Conservation (phyloP, 2,888 invertebrate genomes). For the Leucania comma region DNA sequence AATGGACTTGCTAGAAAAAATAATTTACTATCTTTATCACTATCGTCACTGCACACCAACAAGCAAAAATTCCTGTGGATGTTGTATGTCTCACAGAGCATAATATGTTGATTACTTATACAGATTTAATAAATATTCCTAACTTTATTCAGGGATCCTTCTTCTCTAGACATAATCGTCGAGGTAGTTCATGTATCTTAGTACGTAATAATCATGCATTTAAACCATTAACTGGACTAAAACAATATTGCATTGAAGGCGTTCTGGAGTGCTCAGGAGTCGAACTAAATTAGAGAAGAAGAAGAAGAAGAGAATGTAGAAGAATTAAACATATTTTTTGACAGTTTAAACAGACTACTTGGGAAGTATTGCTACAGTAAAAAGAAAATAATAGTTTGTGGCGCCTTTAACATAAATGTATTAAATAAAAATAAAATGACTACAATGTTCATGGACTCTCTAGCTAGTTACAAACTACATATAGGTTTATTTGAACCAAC, state of each 20-base stretch:
- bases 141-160: conserved; percentile 4
- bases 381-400: conserved; percentile 4
- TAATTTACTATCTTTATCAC: background rate
- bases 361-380: conserved; percentile 1
- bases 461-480: too few relatives aligned
- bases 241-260: conserved; percentile 5
- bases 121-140: conserved; percentile 7
- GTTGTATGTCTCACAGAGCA: conserved; percentile 12
- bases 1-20: background rate
- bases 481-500: too few relatives aligned
- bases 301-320: too few relatives aligned
- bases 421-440: background rate
- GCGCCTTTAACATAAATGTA: too few relatives aligned
- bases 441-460: too few relatives aligned
- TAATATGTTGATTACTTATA: conserved; percentile 7
- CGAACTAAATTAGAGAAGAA: background rate
- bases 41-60: background rate
- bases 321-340: too few relatives aligned
- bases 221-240: background rate
- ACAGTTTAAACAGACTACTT: too few relatives aligned
- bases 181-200: conserved; percentile 8
- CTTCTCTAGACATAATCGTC: conserved; percentile 9
- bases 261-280: conserved; percentile 12
- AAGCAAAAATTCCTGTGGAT: background rate
- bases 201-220: conserved; percentile 2